phyloP scores from a whole-genome alignment of 2,113 vertebrate genomes.

The Lepidothrix coronata region DNA sequence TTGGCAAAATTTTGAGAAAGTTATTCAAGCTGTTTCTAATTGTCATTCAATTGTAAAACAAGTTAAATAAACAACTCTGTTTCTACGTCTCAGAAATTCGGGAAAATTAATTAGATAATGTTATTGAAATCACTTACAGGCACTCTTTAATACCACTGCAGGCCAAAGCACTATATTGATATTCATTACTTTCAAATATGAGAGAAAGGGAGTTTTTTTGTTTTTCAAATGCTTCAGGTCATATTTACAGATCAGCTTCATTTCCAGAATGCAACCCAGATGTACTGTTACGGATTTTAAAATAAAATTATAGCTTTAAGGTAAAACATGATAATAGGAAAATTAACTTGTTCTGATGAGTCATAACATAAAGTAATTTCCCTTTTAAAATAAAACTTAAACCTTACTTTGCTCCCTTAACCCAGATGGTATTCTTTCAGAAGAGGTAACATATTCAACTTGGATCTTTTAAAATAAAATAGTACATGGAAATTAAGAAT shows the following conservation, averaged over 20 bases:
- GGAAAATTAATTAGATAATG: constrained; percentile 33
- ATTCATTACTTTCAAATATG: constrained; percentile 12
- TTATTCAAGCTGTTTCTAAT: not conserved
- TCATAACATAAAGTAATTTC: constrained; percentile 68
- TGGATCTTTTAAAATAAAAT: not conserved
- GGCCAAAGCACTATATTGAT: not conserved
- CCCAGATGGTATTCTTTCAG: constrained; percentile 34
- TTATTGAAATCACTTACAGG: not conserved
- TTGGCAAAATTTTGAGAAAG: not conserved
- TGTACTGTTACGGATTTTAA: constrained; percentile 37
- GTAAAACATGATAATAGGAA: constrained; percentile 47
- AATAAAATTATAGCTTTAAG: constrained; percentile 59
- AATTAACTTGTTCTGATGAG: constrained; percentile 65
- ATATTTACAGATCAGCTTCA: constrained; percentile 44
- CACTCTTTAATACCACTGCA: not conserved
- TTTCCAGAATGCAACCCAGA: constrained; percentile 61
- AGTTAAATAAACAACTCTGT: not conserved
- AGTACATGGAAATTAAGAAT: not conserved
- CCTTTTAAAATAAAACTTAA: constrained; percentile 51
- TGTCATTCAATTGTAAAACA: not conserved
- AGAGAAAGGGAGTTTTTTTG: not conserved
- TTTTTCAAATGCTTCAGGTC: constrained; percentile 20
- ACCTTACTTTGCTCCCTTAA: constrained; percentile 27
- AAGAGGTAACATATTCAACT: constrained; percentile 23
- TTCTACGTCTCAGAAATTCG: not conserved